Percentiles rank a stretch among this genome's conserved stretches.
phyloP scores from a whole-genome alignment of 92 coral and sea anemone genomes.

The Plumapathes pennacea region DNA sequence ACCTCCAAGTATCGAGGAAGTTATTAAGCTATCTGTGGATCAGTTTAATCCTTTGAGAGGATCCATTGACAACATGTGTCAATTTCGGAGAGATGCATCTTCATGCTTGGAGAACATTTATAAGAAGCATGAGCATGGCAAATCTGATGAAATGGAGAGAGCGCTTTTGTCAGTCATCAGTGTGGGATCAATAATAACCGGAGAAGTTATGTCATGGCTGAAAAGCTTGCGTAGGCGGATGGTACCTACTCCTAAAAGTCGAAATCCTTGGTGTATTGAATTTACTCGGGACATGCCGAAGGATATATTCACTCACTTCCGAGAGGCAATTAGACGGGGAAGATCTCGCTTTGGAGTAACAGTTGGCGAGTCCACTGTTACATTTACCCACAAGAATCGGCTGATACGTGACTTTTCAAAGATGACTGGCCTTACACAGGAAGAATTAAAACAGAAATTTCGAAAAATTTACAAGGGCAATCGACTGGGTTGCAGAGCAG shows the following conservation, averaged over 20 bases:
- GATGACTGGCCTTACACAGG: constrained; percentile 18
- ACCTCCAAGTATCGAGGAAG: constrained; percentile 5
- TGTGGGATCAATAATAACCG: constrained; percentile 38
- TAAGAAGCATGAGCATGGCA: constrained; percentile 23
- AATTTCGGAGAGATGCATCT: constrained; percentile 24
- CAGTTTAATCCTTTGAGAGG: constrained; percentile 17
- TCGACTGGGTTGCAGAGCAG: constrained; percentile 41
- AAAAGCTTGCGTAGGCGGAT: constrained; percentile 48
- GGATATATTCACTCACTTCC: constrained; percentile 29
- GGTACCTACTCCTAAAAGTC: constrained; percentile 38
- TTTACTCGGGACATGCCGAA: constrained; percentile 55
- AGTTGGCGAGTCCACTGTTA: constrained; percentile 9
- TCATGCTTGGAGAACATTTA: constrained; percentile 7
- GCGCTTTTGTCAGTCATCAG: constrained; percentile 21
- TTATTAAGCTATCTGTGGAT: constrained; percentile 15
- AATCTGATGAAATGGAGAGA: constrained; percentile 18
- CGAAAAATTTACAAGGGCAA: constrained; percentile 55
- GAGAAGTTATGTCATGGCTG: constrained; percentile 41
- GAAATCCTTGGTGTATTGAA: constrained; percentile 64
- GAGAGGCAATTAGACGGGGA: constrained; percentile 32
- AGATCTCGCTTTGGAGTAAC: constrained; percentile 24
- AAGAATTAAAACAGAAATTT: constrained; percentile 9
- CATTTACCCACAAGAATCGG: constrained; percentile 24
- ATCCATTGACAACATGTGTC: constrained; percentile 8
- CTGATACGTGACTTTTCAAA: constrained; percentile 35